Conservation (phyloP, 2,888 invertebrate species). For the Sarcophaga rosellei region DNA sequence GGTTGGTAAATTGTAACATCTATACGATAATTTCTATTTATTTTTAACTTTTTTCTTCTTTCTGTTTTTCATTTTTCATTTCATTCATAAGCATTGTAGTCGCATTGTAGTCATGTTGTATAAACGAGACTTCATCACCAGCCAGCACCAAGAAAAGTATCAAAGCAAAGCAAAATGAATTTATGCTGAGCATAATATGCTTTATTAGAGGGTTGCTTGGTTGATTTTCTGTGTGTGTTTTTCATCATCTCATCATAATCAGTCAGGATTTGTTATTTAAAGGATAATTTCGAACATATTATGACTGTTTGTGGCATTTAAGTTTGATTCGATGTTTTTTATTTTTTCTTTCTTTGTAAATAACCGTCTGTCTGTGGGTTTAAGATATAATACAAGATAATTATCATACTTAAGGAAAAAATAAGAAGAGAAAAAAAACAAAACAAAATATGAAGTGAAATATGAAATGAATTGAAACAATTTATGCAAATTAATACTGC, state of each 20-base stretch:
- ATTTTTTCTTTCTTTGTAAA: not conserved
- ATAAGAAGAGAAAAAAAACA: not conserved
- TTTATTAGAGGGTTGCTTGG: conserved; percentile 34
- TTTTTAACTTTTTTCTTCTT: not conserved
- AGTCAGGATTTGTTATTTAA: conserved; percentile 30
- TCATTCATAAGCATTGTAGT: too few species aligned
- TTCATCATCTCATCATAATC: not conserved
- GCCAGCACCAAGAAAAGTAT: not conserved
- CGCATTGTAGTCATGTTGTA: too few species aligned
- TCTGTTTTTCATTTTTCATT: not conserved
- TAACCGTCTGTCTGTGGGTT: conserved; percentile 15
- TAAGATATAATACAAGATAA: conserved; percentile 17
- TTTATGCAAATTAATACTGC: too few species aligned
- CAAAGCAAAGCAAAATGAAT: not conserved
- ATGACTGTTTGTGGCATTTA: conserved; percentile 62
- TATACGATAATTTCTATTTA: conserved; percentile 37
- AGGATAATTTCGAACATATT: conserved; percentile 57
- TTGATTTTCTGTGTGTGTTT: not conserved
- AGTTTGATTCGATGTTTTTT: conserved; percentile 19
- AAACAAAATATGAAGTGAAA: not conserved
- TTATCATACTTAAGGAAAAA: conserved; percentile 1
- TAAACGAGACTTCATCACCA: too few species aligned
- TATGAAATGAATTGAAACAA: not conserved
- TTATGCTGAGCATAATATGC: not conserved
- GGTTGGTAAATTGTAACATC: conserved; percentile 24